Evolutionary conservation across 2,113 vertebrate species (phyloP).

Genomic region (Tringa solitaria): DNA sequence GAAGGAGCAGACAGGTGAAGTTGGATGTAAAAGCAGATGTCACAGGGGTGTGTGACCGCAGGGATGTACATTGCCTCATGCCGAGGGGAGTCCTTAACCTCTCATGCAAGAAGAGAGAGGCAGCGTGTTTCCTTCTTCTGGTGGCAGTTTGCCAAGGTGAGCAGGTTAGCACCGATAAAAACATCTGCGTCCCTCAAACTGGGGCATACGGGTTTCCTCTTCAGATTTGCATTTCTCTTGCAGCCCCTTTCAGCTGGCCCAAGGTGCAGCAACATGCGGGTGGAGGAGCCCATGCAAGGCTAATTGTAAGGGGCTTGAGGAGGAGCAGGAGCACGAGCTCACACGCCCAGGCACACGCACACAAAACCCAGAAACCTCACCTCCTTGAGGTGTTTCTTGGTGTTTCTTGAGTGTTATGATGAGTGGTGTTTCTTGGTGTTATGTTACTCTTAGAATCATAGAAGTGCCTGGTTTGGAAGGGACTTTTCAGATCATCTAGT

Average conservation of each 20-base stretch:
- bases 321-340: neutral
- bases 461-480: no score
- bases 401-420: no score
- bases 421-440: fast-evolving
- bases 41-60: neutral
- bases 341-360: neutral
- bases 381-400: neutral
- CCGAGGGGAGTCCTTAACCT: conserved; percentile 18
- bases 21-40: neutral
- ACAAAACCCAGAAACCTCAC: neutral
- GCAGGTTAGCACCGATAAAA: neutral
- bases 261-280: neutral
- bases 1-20: neutral
- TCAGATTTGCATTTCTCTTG: neutral
- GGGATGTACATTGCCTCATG: neutral
- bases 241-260: neutral
- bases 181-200: neutral
- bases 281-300: neutral
- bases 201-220: neutral
- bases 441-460: neutral
- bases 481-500: no score
- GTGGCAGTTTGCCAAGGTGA: conserved; percentile 11
- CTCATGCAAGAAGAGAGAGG: neutral
- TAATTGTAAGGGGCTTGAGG: neutral
- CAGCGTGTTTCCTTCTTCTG: conserved; percentile 10